Percentiles rank a stretch among this genome's conserved stretches.
Evolutionary conservation across 2,888 invertebrate genomes (phyloP).

Genomic region (Sinohyriopsis cumingii): DNA sequence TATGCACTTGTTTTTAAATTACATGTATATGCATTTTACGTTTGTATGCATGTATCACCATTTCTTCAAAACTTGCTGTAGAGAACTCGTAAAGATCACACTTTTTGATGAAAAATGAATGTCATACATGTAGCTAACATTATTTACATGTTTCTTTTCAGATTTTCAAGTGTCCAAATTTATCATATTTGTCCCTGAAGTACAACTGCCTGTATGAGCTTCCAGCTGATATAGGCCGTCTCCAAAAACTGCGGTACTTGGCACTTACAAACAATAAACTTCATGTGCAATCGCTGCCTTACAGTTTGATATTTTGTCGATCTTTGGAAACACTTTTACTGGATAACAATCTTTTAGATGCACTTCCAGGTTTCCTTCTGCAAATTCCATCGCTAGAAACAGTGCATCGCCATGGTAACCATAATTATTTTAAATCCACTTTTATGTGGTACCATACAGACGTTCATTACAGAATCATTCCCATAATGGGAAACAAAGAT

Average conservation of each 20-base stretch:
- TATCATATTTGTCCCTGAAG: conserved; percentile 72
- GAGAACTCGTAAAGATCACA: too few relatives aligned
- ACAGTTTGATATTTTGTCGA: conserved; percentile 72
- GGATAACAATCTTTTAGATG: conserved; percentile 74
- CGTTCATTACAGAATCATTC: conserved; percentile 71
- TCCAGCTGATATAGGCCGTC: conserved; percentile 73
- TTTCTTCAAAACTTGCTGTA: too few relatives aligned
- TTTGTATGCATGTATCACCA: too few relatives aligned
- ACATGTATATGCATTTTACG: too few relatives aligned
- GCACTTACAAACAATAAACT: conserved; percentile 73
- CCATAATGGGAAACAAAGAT: conserved; percentile 47
- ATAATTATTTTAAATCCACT: conserved; percentile 74
- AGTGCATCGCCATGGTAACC: conserved; percentile 74
- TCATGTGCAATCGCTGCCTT: conserved; percentile 73
- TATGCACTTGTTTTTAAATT: too few relatives aligned
- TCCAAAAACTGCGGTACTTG: conserved; percentile 71
- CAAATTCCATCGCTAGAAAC: conserved; percentile 71
- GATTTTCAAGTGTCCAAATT: conserved; percentile 72
- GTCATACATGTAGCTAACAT: too few relatives aligned
- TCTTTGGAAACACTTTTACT: conserved; percentile 70
- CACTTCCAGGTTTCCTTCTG: conserved; percentile 73
- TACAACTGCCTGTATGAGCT: conserved; percentile 72
- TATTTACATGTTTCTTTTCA: conserved; percentile 44
- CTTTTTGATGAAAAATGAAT: too few relatives aligned
- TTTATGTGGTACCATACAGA: conserved; percentile 75